Conservation (phyloP, 2,797 vertebrate genomes). For the Scleropages formosus region DNA sequence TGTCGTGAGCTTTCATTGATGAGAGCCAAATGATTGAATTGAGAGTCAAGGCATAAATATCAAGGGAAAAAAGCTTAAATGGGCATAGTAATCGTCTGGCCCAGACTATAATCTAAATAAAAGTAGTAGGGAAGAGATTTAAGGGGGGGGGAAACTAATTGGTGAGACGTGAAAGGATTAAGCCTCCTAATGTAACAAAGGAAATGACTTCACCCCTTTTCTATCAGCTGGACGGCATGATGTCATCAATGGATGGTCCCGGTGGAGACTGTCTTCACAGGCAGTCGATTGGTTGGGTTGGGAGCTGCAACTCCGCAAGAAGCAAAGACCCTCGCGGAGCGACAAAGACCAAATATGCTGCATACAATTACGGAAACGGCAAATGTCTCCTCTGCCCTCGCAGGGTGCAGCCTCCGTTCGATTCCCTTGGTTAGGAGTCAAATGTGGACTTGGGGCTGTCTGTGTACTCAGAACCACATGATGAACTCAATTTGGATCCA, state of each 20-base stretch:
- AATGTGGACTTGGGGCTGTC: slow-evolving; percentile 3
- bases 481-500: slow-evolving; percentile 37
- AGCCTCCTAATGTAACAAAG: slow-evolving; percentile 8
- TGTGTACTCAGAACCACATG: too few relatives aligned
- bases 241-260: not conserved
- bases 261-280: not conserved
- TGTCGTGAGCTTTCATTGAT: slow-evolving; percentile 32
- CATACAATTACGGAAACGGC: too few relatives aligned
- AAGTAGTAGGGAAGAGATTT: not conserved
- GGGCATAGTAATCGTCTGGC: slow-evolving; percentile 32
- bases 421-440: not conserved
- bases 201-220: slow-evolving; percentile 22
- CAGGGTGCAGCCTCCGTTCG: too few relatives aligned
- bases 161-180: slow-evolving; percentile 11
- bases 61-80: slow-evolving; percentile 22
- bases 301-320: too few relatives aligned
- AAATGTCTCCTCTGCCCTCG: too few relatives aligned
- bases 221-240: not conserved
- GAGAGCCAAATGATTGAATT: slow-evolving; percentile 38
- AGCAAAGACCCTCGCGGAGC: too few relatives aligned
- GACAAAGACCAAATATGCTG: too few relatives aligned
- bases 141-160: slow-evolving; percentile 6
- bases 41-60: slow-evolving; percentile 33
- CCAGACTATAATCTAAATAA: slow-evolving; percentile 32
- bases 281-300: too few relatives aligned